phyloP scores from a whole-genome alignment of 2,113 vertebrate genomes.

The Acrocephalus arundinaceus region DNA sequence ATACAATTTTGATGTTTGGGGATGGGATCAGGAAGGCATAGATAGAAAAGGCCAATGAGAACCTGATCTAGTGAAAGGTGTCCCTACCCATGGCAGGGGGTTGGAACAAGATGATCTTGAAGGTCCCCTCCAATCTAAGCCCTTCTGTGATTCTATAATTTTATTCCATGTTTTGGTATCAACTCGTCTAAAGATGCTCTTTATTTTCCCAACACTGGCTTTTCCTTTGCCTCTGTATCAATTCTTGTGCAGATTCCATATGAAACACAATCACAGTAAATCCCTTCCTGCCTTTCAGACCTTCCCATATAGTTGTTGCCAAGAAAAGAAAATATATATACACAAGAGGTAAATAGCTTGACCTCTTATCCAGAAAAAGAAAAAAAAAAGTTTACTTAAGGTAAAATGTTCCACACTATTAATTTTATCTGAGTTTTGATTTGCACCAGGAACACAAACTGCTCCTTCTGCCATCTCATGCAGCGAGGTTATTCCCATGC shows the following conservation, averaged over 20 bases:
- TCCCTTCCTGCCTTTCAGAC: background rate
- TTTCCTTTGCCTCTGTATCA: background rate
- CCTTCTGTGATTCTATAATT: background rate
- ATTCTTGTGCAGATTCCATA: background rate
- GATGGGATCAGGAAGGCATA: background rate
- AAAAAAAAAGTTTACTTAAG: background rate
- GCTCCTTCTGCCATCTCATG: background rate
- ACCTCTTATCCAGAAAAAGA: background rate
- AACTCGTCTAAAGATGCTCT: background rate
- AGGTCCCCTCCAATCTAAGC: background rate
- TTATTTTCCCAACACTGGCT: background rate
- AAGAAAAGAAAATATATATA: background rate
- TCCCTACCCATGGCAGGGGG: background rate
- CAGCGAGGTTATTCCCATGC: background rate
- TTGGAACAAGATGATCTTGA: background rate
- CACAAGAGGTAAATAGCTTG: background rate
- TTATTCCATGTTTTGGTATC: background rate
- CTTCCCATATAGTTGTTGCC: background rate
- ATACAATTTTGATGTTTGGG: background rate
- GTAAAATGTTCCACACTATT: background rate
- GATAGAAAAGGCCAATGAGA: background rate
- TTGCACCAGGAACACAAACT: background rate
- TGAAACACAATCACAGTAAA: background rate
- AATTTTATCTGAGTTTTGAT: constrained; percentile 19
- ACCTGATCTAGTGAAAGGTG: background rate